Conservation (phyloP, 2,888 invertebrate genomes). For the Volucella inflata region DNA sequence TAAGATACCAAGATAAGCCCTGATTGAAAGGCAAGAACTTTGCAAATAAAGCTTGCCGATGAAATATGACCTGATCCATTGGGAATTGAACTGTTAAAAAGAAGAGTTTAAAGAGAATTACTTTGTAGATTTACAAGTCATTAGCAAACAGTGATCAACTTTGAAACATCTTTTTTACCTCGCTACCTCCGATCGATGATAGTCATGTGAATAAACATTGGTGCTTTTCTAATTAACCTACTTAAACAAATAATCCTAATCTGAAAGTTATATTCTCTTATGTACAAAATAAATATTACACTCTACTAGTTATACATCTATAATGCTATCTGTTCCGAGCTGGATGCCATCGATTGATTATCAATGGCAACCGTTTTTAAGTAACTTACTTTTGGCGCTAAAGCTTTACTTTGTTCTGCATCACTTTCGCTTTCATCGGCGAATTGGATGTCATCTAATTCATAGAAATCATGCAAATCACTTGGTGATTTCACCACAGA, state of each 20-base stretch:
- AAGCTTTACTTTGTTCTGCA: conserved; percentile 57
- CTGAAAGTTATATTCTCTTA: conserved; percentile 49
- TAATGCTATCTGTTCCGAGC: conserved; percentile 63
- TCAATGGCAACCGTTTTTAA: conserved; percentile 68
- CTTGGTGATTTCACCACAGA: conserved; percentile 88
- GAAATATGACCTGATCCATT: too few relatives aligned
- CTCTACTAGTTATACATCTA: conserved; percentile 26
- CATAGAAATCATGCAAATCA: conserved; percentile 85
- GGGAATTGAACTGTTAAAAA: too few relatives aligned
- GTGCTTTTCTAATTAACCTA: conserved; percentile 64
- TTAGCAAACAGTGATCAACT: too few relatives aligned
- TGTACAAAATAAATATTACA: conserved; percentile 53
- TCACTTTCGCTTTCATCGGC: conserved; percentile 86
- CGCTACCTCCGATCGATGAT: not conserved
- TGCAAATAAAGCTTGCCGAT: too few relatives aligned
- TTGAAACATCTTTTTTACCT: not conserved
- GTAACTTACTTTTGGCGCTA: conserved; percentile 60
- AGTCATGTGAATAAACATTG: conserved; percentile 44
- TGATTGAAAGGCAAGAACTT: too few relatives aligned
- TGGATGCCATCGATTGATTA: conserved; percentile 68
- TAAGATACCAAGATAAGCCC: too few relatives aligned
- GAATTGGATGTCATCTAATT: conserved; percentile 88
- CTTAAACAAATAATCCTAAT: conserved; percentile 36
- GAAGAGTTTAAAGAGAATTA: too few relatives aligned
- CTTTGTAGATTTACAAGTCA: too few relatives aligned